These are phyloP conservation scores for Microcaecilia unicolor DNA, from an alignment of 2,797 vertebrate genomes.

Conservation along the genomic window DNA sequence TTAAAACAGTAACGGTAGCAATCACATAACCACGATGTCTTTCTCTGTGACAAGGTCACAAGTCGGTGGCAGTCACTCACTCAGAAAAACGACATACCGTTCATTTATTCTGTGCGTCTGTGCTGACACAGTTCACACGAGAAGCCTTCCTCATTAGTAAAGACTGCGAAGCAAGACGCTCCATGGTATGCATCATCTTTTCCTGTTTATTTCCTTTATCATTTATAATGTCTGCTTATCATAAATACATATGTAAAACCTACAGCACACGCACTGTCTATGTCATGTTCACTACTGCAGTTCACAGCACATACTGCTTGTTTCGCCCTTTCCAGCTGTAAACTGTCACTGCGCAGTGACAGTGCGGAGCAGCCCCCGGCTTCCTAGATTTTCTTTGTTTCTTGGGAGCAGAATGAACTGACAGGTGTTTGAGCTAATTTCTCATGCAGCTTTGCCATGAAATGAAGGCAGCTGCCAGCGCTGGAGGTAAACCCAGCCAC, in stretches of 20 bases:
- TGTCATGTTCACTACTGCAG: constrained; percentile 5
- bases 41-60: too few species aligned
- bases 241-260: constrained; percentile 8
- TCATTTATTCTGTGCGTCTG: too few species aligned
- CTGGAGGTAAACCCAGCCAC: constrained; percentile 40
- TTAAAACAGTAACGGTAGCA: too few species aligned
- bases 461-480: constrained; percentile 45
- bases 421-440: constrained; percentile 47
- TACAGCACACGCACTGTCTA: constrained; percentile 9
- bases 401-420: constrained; percentile 35
- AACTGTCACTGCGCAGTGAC: constrained; percentile 18
- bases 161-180: too few species aligned
- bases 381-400: constrained; percentile 33
- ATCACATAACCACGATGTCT: too few species aligned
- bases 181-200: too few species aligned
- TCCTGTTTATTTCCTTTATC: too few species aligned
- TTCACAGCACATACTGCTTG: constrained; percentile 5
- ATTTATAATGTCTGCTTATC: constrained; percentile 16
- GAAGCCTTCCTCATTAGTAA: neutral
- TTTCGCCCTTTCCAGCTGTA: constrained; percentile 17
- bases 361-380: constrained; percentile 7
- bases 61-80: too few species aligned
- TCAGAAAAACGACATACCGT: too few species aligned
- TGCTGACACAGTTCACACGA: neutral
- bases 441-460: constrained; percentile 38